Conservation (phyloP, 2,113 vertebrate species). For the Azemiops feae region DNA sequence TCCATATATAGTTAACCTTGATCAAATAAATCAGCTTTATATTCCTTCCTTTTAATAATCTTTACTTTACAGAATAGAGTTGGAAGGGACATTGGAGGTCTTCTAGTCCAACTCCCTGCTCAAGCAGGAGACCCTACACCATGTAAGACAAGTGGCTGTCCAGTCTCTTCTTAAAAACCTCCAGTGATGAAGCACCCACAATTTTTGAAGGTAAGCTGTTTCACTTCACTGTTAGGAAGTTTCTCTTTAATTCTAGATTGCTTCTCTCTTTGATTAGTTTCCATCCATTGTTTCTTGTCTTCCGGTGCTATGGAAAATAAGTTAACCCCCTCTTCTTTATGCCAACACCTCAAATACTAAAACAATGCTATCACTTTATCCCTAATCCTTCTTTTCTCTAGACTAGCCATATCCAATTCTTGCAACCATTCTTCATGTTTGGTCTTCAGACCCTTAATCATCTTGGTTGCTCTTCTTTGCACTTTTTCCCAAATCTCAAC, state of each 20-base stretch:
- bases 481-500: not conserved
- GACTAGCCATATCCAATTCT: not conserved
- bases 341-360: not conserved
- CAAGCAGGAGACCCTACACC: no score
- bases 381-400: not conserved
- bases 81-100: not conserved
- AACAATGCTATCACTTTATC: not conserved
- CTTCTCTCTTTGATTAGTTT: not conserved
- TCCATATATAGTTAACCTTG: not conserved
- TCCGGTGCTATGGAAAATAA: not conserved
- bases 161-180: no score
- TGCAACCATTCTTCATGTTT: not conserved
- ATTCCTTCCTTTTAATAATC: not conserved
- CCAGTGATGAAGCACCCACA: not conserved
- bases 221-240: not conserved
- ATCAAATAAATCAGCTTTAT: not conserved
- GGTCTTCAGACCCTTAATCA: not conserved
- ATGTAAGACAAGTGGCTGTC: no score
- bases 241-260: not conserved
- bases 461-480: not conserved
- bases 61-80: not conserved
- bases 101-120: no score
- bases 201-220: not conserved
- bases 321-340: not conserved
- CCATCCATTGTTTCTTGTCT: not conserved